Evolutionary conservation across 2,797 vertebrate species (phyloP).

Genomic region (Lates japonicus): DNA sequence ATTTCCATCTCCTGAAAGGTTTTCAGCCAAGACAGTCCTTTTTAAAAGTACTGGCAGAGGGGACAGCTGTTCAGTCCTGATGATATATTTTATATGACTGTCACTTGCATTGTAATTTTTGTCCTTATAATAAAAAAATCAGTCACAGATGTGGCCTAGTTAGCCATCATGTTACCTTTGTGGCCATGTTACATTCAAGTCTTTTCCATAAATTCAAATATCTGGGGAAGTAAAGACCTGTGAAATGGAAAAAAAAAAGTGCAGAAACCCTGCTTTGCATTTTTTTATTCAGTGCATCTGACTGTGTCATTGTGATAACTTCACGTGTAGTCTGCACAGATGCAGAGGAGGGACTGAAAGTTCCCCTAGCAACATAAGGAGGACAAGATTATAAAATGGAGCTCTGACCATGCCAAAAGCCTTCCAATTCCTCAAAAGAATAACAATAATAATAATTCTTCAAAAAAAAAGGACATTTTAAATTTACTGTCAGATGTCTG

Average conservation of each 20-base stretch:
- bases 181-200: neutral
- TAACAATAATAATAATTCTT: neutral
- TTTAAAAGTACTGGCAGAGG: constrained; percentile 36
- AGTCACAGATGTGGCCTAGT: constrained; percentile 55
- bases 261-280: constrained; percentile 6
- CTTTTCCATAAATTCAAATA: constrained; percentile 11
- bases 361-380: constrained; percentile 13
- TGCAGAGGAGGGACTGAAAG: neutral
- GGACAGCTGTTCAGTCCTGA: constrained; percentile 16
- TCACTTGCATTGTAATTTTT: constrained; percentile 44
- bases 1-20: constrained; percentile 21
- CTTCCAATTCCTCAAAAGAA: neutral
- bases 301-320: constrained; percentile 9
- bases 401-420: constrained; percentile 14
- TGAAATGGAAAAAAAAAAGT: neutral
- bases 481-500: constrained; percentile 26
- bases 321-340: constrained; percentile 23
- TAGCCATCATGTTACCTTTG: constrained; percentile 23
- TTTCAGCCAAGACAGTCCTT: constrained; percentile 4
- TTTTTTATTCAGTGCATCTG: neutral
- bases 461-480: neutral
- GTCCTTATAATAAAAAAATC: constrained; percentile 18
- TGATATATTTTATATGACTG: constrained; percentile 48
- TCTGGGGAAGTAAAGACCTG: neutral
- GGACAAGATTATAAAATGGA: constrained; percentile 26